Evolutionary conservation across 2,113 vertebrate genomes (phyloP), one percentile per base, ranked within the genome.

Genomic region (Uria lomvia): DNA sequence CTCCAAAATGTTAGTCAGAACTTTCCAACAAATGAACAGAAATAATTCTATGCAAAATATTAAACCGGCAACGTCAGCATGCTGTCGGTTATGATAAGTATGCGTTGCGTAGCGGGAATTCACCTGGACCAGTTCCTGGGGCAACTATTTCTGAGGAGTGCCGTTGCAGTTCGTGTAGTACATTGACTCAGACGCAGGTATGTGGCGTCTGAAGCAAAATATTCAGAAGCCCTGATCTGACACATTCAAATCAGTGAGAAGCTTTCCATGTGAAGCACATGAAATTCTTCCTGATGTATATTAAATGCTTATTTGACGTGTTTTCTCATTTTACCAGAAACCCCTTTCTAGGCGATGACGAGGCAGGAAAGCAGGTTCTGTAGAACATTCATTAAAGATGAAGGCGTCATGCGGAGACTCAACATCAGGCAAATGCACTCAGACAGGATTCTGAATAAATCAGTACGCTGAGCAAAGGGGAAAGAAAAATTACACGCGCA

Each of bases 381-480:
- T 42, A 56, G 81, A 75, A 68, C 29, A 32, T 66, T 92, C 29
- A 81, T 92, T 89, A 56, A 67, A 91, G 76, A 36, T 68, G 89
- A 95, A 78, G 71, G 71, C 14, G 22, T 53, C 56, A 6, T 5
- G 38, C 70, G 68, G 80, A 80, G 59, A 34, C 42, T 83, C 38
- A 23, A 23, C 53, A 50, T 76, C 59, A 84, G 55, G 76, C 42
- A 88, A 91, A 95, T 81, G 40, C n/a, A 21, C 42, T 67, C 3
- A 1, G 58, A 53, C 71, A 93, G 59, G 72, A 42, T 40, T 92
- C 34, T 52, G 76, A 95, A 53, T 91, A 91, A 72, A 70, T 92
- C 52, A 45, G 32, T 22, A 2, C 3, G 56, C 7, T 36, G 15
- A 60, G 36, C n/a, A 65, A n/a, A 59, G 9, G 12, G 38, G 43